Percentiles rank a stretch among this genome's conserved stretches.
These are phyloP conservation scores for Cheilosia impressa DNA, from an alignment of 2,888 invertebrate genomes.

Conservation along the genomic window DNA sequence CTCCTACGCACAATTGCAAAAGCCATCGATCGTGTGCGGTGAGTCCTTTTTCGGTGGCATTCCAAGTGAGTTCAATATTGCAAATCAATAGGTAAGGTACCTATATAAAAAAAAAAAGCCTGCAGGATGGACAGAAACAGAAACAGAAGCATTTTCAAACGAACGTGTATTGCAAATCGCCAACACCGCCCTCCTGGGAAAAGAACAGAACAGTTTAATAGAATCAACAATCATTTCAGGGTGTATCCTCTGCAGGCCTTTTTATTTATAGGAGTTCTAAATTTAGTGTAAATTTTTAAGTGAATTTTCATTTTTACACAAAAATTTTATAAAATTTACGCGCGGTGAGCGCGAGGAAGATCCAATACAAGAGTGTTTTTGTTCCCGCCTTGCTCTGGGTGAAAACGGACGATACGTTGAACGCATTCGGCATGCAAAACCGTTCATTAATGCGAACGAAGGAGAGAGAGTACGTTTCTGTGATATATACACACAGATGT, in stretches of 20 bases:
- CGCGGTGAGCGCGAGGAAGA: conserved; percentile 52
- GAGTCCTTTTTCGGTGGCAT: conserved; percentile 65
- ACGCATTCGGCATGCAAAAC: conserved; percentile 67
- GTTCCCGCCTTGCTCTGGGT: conserved; percentile 25
- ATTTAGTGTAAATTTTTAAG: conserved; percentile 73
- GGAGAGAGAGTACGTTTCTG: conserved; percentile 29
- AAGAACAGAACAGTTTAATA: conserved; percentile 43
- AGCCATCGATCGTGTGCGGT: conserved; percentile 13
- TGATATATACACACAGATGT: conserved; percentile 36
- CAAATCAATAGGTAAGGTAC: too few relatives aligned
- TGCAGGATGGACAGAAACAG: not conserved
- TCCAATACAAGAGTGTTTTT: conserved; percentile 47
- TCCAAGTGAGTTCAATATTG: not conserved
- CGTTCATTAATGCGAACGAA: conserved; percentile 42
- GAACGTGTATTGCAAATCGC: not conserved
- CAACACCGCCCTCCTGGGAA: conserved; percentile 10
- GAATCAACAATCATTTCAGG: conserved; percentile 63
- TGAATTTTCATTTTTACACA: conserved; percentile 73
- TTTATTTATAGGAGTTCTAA: conserved; percentile 74
- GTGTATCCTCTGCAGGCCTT: conserved; percentile 63
- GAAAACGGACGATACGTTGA: conserved; percentile 48
- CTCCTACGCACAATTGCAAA: conserved; percentile 43
- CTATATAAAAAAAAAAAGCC: not conserved
- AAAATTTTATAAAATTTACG: conserved; percentile 53
- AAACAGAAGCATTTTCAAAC: not conserved